Percentiles rank a stretch among this genome's conserved stretches.
Evolutionary conservation across 1,140 invertebrate genomes (phyloP).

Genomic region (Camponotus vicinus): DNA sequence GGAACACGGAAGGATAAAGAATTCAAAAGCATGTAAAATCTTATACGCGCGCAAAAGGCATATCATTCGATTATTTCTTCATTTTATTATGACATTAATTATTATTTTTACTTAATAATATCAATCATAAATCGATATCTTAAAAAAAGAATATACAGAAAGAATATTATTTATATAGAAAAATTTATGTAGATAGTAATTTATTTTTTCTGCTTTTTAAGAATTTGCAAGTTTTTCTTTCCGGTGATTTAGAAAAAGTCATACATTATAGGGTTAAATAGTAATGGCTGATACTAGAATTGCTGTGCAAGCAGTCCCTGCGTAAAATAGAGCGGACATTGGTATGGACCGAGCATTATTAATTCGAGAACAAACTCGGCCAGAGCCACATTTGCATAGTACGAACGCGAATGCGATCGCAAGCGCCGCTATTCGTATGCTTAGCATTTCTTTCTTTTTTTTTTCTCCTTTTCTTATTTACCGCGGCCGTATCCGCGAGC

Average conservation of each 20-base stretch:
- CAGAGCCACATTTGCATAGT: constrained; percentile 44
- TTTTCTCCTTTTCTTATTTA: constrained; percentile 2
- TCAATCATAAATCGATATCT: not conserved
- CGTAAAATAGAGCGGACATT: constrained; percentile 44
- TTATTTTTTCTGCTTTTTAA: not conserved
- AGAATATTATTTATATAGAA: not conserved
- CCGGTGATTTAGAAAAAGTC: constrained; percentile 16
- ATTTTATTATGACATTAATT: not conserved
- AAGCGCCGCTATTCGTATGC: constrained; percentile 28
- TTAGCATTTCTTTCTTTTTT: constrained; percentile 50
- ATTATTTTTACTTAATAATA: not conserved
- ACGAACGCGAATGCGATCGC: constrained; percentile 25
- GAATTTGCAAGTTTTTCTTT: constrained; percentile 14
- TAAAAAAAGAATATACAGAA: not conserved
- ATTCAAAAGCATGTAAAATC: constrained; percentile 32
- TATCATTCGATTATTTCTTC: constrained; percentile 8
- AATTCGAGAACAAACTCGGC: constrained; percentile 51
- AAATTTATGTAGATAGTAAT: not conserved
- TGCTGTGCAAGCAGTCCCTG: constrained; percentile 27
- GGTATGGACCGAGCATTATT: constrained; percentile 47
- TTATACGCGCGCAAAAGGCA: constrained; percentile 1
- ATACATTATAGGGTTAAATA: constrained; percentile 44
- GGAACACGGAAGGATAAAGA: constrained; percentile 21
- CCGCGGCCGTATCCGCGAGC: not conserved
- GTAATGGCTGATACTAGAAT: constrained; percentile 11